These are phyloP conservation scores for Scaptomyza caliginosa DNA, from an alignment of 2,888 invertebrate species.

Conservation along the genomic window DNA sequence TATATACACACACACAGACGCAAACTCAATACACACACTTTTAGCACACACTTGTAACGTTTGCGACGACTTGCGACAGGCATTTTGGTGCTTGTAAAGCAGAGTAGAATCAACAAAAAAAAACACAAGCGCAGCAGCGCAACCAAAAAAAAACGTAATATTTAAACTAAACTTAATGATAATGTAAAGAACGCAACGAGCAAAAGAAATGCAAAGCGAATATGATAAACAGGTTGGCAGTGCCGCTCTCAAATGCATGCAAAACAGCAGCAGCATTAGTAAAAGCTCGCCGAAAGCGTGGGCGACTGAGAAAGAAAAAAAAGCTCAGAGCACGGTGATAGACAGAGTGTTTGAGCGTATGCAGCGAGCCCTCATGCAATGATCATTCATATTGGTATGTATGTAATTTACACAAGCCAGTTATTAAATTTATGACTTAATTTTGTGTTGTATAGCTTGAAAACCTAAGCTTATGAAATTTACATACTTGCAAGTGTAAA, in stretches of 20 bases:
- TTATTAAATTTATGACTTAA: neutral
- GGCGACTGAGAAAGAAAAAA: neutral
- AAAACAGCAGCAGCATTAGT: neutral
- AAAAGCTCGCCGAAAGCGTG: conserved; percentile 25
- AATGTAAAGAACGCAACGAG: neutral
- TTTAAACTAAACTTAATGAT: neutral
- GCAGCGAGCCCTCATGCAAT: conserved; percentile 7
- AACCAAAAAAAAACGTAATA: neutral
- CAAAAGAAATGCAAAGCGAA: conserved; percentile 15
- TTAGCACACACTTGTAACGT: conserved; percentile 49
- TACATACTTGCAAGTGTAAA: neutral
- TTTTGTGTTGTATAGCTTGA: neutral
- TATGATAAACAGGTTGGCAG: conserved; percentile 48
- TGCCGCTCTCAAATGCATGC: conserved; percentile 29
- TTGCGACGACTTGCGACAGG: conserved; percentile 45
- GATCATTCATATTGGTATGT: conserved; percentile 30
- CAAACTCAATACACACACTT: conserved; percentile 19
- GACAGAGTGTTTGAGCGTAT: neutral
- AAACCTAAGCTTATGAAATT: neutral
- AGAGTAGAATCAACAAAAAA: neutral
- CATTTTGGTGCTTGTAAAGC: conserved; percentile 31
- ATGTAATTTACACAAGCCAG: neutral
- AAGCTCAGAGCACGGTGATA: neutral
- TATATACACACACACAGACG: conserved; percentile 9
- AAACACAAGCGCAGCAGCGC: neutral